Base-by-base conservation (phyloP, 2,888 invertebrate genomes). In the Schrankia costaestrigalis region DNA sequence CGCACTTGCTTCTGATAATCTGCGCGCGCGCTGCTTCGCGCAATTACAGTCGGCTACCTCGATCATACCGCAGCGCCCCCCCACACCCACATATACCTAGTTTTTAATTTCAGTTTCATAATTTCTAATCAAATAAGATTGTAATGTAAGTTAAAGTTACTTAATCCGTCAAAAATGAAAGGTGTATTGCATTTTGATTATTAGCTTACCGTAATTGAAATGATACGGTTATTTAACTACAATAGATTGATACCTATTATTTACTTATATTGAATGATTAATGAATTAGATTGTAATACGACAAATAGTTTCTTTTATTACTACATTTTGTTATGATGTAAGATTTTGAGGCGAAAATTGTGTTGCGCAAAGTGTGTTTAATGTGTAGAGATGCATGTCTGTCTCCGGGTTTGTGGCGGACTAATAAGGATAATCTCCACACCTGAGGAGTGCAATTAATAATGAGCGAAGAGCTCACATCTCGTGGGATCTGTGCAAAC, bases 1-100 rank as follows among this genome's bases (percentile, higher is more conserved):
- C 78, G 86, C 86, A 86, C 85, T 85, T 84, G 85, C 74, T 74
- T 71, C 83, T 83, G 87, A 85, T 86, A 84, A 87, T 87, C 86
- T 86, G 84, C 76, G 70, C 76, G 72, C 64, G 78, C 78, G 78
- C 71, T 60, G 67, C 54, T 55, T 65, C 64, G 56, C 64, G 78
- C 80, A 83, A 86, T 85, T 86, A 85, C 70, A 64, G 62, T 55
- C 59, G 45, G 47, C 25, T 9, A 9, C 9, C 11, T 41, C 49
- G 49, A 50, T 44, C 54, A 34, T 44, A 45, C 42, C 46, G 56
- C 57, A 52, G 40, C 49, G 31, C 11, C 23, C 46, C 41, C 28
- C 34, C 26, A 26, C 31, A 24, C 28, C 31, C 35, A 30, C 22
- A 39, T 31, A 34, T 32, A 23, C 21, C 29, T 23, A 31, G 23